Conservation (phyloP, 2,113 vertebrate genomes). For the Tetraodon nigroviridis region DNA sequence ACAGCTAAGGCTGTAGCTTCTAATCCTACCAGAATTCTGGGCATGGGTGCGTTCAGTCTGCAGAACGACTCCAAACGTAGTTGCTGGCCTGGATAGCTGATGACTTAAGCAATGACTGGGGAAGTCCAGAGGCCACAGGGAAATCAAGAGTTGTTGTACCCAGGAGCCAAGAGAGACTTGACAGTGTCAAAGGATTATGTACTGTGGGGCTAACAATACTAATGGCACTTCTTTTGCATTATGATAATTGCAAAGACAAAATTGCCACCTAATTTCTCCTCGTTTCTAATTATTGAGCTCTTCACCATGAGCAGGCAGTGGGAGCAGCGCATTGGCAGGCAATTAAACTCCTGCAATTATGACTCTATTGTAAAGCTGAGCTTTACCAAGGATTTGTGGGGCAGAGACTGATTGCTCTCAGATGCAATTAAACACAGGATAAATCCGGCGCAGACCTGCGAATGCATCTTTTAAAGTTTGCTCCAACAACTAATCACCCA, state of each 20-base stretch:
- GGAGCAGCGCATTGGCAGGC: constrained; percentile 73
- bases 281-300: constrained; percentile 78
- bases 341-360: constrained; percentile 82
- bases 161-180: constrained; percentile 65
- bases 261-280: constrained; percentile 76
- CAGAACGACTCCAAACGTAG: constrained; percentile 48
- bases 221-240: constrained; percentile 77
- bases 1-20: constrained; percentile 51
- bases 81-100: constrained; percentile 50
- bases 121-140: constrained; percentile 64
- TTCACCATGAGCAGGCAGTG: constrained; percentile 72
- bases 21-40: constrained; percentile 59
- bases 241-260: constrained; percentile 79
- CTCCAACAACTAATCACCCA: constrained; percentile 21
- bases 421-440: constrained; percentile 74
- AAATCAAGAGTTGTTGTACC: constrained; percentile 70
- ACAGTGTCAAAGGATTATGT: constrained; percentile 70
- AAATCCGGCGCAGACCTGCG: constrained; percentile 66
- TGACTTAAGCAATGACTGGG: constrained; percentile 64
- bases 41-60: constrained; percentile 53
- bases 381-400: constrained; percentile 74
- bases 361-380: constrained; percentile 75
- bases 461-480: constrained; percentile 56
- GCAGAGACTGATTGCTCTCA: constrained; percentile 70
- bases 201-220: constrained; percentile 69